Evolutionary conservation across 2,888 invertebrate genomes (phyloP).

Genomic region (Pemphredon lugubris): DNA sequence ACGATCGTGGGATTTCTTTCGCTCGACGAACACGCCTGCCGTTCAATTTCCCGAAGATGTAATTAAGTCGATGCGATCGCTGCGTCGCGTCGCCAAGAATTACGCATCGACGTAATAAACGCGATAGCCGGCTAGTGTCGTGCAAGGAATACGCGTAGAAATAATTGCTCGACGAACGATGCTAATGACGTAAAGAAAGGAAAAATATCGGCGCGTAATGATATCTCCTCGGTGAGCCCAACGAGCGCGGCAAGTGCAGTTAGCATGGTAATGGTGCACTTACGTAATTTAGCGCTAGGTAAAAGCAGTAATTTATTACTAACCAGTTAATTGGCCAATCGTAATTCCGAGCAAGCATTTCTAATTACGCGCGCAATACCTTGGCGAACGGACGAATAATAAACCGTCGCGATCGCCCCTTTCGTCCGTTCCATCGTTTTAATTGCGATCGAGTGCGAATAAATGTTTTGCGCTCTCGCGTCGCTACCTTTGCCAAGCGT

Average conservation of each 20-base stretch:
- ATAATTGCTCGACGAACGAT: not conserved
- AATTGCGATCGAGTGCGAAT: too few species aligned
- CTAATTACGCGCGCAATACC: not conserved
- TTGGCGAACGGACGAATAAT: too few species aligned
- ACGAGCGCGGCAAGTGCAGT: conserved; percentile 63
- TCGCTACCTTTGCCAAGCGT: too few species aligned
- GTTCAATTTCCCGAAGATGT: too few species aligned
- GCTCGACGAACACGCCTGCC: too few species aligned
- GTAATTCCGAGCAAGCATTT: conserved; percentile 30
- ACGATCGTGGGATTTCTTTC: too few species aligned
- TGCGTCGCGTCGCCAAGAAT: too few species aligned
- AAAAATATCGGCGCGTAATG: conserved; percentile 48
- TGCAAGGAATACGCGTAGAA: not conserved
- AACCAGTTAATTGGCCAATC: conserved; percentile 66
- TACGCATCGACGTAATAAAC: too few species aligned
- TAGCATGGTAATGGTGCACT: conserved; percentile 60
- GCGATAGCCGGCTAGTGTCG: not conserved
- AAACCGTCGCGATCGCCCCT: too few species aligned
- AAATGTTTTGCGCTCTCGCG: too few species aligned
- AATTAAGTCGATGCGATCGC: too few species aligned
- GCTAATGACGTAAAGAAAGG: conserved; percentile 29
- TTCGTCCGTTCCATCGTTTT: too few species aligned
- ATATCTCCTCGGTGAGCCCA: conserved; percentile 51
- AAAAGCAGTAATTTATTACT: conserved; percentile 71
- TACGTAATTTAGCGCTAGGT: conserved; percentile 66